Conservation (phyloP, 2,888 invertebrate species). For the Mamestra brassicae region DNA sequence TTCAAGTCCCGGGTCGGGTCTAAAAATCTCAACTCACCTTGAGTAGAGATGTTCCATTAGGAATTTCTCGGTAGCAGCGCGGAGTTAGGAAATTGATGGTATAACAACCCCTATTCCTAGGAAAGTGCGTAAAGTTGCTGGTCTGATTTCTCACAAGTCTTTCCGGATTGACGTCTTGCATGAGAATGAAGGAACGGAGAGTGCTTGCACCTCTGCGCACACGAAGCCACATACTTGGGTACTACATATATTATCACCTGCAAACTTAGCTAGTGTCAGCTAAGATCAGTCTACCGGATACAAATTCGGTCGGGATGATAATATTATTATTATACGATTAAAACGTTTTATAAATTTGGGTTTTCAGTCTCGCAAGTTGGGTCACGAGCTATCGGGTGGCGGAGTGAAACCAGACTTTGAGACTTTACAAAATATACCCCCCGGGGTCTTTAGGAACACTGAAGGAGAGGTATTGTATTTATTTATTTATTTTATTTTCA, state of each 20-base stretch:
- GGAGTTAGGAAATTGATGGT: background rate
- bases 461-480: constrained; percentile 75
- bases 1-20: background rate
- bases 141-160: background rate
- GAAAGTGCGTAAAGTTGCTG: background rate
- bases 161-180: background rate
- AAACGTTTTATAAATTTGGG: background rate
- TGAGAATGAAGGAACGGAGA: too few species aligned
- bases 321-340: background rate
- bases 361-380: background rate
- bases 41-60: background rate
- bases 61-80: background rate
- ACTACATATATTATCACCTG: background rate
- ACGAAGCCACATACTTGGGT: background rate
- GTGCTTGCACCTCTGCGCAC: too few species aligned
- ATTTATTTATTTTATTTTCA: constrained; percentile 11
- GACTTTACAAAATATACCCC: constrained; percentile 71
- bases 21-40: background rate
- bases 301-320: background rate
- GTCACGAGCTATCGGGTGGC: background rate
- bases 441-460: constrained; percentile 80
- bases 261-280: background rate
- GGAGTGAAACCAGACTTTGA: constrained; percentile 65
- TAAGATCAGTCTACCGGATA: too few species aligned
- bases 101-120: background rate